Percentiles rank a stretch among this genome's conserved stretches.
phyloP scores from a whole-genome alignment of 2,888 invertebrate species.

The Dasysyrphus tricinctus region DNA sequence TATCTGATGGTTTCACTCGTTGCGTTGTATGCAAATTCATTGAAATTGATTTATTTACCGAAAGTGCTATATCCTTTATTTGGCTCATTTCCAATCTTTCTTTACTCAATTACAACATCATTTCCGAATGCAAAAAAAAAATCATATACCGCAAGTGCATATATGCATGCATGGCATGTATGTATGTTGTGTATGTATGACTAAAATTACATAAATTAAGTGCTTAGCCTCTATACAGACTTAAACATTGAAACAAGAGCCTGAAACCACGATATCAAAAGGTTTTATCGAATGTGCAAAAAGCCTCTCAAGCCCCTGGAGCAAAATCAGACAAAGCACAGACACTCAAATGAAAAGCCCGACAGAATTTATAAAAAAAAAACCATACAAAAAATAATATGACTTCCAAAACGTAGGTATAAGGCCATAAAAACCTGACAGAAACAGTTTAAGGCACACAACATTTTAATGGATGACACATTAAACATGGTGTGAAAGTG shows the following conservation, averaged over 20 bases:
- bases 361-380: conserved; percentile 10
- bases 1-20: not conserved
- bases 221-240: conserved; percentile 26
- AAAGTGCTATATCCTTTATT: conserved; percentile 25
- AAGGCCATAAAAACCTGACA: conserved; percentile 66
- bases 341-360: conserved; percentile 19
- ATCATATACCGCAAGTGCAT: not conserved
- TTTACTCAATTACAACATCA: conserved; percentile 55
- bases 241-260: conserved; percentile 24
- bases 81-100: conserved; percentile 42
- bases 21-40: conserved; percentile 41
- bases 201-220: conserved; percentile 52
- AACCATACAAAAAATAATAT: conserved; percentile 7
- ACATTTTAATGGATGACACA: conserved; percentile 75
- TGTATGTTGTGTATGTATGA: not conserved
- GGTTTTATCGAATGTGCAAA: conserved; percentile 20
- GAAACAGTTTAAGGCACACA: conserved; percentile 72
- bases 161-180: not conserved
- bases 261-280: conserved; percentile 3
- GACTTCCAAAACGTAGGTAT: conserved; percentile 7
- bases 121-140: conserved; percentile 3
- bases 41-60: conserved; percentile 36
- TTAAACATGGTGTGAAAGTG: conserved; percentile 72
- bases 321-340: conserved; percentile 15
- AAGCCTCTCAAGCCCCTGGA: conserved; percentile 3